phyloP scores from a whole-genome alignment of 2,113 vertebrate genomes.

The Poecile atricapillus region DNA sequence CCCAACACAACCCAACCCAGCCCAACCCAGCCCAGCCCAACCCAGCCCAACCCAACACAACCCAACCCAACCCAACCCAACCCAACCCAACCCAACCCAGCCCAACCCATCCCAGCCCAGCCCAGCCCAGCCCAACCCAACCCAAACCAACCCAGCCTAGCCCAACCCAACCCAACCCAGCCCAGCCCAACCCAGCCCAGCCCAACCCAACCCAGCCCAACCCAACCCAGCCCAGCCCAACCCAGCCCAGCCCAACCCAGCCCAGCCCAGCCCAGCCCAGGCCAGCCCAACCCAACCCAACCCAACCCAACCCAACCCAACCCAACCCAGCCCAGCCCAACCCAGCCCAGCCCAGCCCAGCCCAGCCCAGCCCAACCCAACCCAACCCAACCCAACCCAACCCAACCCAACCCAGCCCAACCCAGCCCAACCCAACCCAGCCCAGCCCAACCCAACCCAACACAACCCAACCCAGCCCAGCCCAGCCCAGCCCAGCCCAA shows the following conservation, averaged over 20 bases:
- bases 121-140: rapidly evolving
- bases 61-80: not conserved
- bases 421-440: not conserved
- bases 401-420: no score
- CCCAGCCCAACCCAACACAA: not conserved
- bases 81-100: not conserved
- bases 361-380: not conserved
- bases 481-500: not conserved
- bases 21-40: not conserved
- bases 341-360: not conserved
- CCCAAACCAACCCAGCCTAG: no score
- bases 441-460: not conserved
- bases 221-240: not conserved
- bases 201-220: not conserved
- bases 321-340: no score
- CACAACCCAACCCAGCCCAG: not conserved
- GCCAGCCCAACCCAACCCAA: not conserved
- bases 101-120: not conserved
- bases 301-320: not conserved
- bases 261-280: rapidly evolving
- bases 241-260: rapidly evolving
- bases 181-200: not conserved
- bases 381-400: rapidly evolving
- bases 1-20: rapidly evolving
- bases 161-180: not conserved